A percentile compares a stretch with the other conserved stretches of the same genome.
phyloP scores from a whole-genome alignment of 2,797 vertebrate genomes.

The Enteromius mattozi region DNA sequence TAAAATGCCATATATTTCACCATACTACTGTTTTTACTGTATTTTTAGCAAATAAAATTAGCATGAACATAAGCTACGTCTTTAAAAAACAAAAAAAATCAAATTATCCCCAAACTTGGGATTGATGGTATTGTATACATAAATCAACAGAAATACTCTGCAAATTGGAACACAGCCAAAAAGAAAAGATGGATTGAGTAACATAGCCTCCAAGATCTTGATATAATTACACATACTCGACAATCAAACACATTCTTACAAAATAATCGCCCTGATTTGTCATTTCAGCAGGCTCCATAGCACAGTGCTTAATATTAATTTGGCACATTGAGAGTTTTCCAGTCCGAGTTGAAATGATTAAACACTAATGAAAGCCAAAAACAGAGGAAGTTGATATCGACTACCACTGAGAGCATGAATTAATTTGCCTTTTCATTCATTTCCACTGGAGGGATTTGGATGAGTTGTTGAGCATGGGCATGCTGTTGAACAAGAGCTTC shows the following conservation, averaged over 20 bases:
- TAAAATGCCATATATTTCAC: neutral
- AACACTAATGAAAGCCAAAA: constrained; percentile 60
- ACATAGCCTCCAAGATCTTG: neutral
- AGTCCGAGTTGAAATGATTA: constrained; percentile 58
- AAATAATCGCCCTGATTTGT: constrained; percentile 29
- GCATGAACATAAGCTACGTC: neutral
- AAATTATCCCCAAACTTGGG: neutral
- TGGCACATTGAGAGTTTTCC: constrained; percentile 8
- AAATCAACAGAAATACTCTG: neutral
- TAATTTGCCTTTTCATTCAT: constrained; percentile 65
- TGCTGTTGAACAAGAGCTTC: constrained; percentile 32
- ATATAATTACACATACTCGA: constrained; percentile 37
- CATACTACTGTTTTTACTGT: neutral
- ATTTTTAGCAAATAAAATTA: constrained; percentile 4
- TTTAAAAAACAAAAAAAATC: neutral
- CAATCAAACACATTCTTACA: constrained; percentile 29
- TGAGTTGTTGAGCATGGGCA: constrained; percentile 43
- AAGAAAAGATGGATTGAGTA: neutral
- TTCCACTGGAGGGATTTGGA: constrained; percentile 52
- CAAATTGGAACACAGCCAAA: neutral
- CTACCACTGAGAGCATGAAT: constrained; percentile 61
- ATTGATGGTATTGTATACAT: neutral
- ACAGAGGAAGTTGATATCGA: constrained; percentile 61
- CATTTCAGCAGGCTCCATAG: constrained; percentile 15
- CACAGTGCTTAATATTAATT: constrained; percentile 31